Evolutionary conservation across 2,113 vertebrate genomes (phyloP).

Genomic region (Leptodactylus fuscus): DNA sequence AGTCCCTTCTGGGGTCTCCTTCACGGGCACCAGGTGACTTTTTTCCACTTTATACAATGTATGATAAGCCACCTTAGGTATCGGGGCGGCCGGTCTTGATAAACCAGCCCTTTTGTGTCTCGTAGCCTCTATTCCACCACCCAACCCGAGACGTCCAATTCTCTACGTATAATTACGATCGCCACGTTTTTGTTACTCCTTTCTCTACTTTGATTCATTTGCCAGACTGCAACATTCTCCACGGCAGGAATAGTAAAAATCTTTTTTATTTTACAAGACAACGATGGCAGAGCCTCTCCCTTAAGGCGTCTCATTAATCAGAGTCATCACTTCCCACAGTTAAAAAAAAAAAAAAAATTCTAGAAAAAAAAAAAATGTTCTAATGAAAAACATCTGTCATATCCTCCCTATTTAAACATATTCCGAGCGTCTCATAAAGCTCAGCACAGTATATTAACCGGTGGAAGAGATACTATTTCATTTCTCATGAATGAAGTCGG

Average conservation of each 20-base stretch:
- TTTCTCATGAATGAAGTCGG: constrained; percentile 39
- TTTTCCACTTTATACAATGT: too few relatives aligned
- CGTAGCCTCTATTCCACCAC: too few relatives aligned
- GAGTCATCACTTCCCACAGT: constrained; percentile 47
- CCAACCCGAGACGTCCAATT: too few relatives aligned
- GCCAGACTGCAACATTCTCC: background rate
- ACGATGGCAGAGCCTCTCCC: constrained; percentile 26
- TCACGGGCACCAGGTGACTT: too few relatives aligned
- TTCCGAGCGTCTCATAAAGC: constrained; percentile 43
- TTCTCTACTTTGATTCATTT: constrained; percentile 2
- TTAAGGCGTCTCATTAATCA: constrained; percentile 53
- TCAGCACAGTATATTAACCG: constrained; percentile 40
- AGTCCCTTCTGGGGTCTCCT: too few relatives aligned
- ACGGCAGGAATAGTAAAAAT: constrained; percentile 27
- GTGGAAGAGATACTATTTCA: constrained; percentile 44
- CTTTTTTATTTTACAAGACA: constrained; percentile 18
- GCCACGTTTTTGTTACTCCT: background rate
- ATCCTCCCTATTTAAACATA: constrained; percentile 50
- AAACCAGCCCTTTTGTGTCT: too few relatives aligned
- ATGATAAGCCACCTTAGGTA: too few relatives aligned
- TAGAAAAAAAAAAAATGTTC: constrained; percentile 6
- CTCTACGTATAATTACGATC: too few relatives aligned
- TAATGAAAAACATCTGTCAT: constrained; percentile 61
- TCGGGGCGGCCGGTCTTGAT: too few relatives aligned
- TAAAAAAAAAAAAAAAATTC: constrained; percentile 33